These are phyloP conservation scores for Drosophila pachea DNA, from an alignment of 1,140 invertebrate genomes.

Conservation along the genomic window DNA sequence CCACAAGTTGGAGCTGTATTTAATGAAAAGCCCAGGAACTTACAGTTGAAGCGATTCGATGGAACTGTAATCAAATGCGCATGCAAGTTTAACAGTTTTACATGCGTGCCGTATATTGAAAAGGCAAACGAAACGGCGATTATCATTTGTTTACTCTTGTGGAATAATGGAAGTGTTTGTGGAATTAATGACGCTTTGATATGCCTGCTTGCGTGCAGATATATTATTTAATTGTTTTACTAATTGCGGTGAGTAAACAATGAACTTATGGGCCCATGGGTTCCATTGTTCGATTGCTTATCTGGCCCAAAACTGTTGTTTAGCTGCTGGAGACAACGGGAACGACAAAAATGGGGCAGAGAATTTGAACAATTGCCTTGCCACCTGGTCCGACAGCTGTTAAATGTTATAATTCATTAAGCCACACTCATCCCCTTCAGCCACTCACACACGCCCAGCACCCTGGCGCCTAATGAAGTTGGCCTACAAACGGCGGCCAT, in stretches of 20 bases:
- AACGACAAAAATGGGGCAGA: conserved; percentile 6
- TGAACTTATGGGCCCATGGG: too few relatives aligned
- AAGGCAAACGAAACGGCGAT: not conserved
- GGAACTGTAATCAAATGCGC: too few relatives aligned
- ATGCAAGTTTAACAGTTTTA: not conserved
- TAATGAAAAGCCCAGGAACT: too few relatives aligned
- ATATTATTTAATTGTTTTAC: conserved; percentile 5
- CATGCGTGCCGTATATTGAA: not conserved
- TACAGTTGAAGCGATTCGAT: too few relatives aligned
- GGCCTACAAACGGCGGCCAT: conserved; percentile 59
- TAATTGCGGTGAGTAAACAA: conserved; percentile 12
- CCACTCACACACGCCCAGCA: conserved; percentile 23
- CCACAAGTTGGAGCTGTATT: not conserved
- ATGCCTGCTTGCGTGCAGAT: conserved; percentile 1
- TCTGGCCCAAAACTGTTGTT: not conserved
- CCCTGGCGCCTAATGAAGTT: conserved; percentile 61
- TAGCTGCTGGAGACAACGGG: not conserved
- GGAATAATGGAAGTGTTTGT: not conserved
- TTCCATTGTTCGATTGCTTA: not conserved
- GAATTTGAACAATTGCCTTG: conserved; percentile 19
- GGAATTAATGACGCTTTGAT: conserved; percentile 4
- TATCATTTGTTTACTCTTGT: not conserved
- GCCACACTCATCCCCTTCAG: conserved; percentile 33
- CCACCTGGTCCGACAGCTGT: conserved; percentile 42
- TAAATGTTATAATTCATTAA: conserved; percentile 69